Base-by-base conservation (phyloP, 2,888 invertebrate genomes). In the Phalangium opilio region DNA sequence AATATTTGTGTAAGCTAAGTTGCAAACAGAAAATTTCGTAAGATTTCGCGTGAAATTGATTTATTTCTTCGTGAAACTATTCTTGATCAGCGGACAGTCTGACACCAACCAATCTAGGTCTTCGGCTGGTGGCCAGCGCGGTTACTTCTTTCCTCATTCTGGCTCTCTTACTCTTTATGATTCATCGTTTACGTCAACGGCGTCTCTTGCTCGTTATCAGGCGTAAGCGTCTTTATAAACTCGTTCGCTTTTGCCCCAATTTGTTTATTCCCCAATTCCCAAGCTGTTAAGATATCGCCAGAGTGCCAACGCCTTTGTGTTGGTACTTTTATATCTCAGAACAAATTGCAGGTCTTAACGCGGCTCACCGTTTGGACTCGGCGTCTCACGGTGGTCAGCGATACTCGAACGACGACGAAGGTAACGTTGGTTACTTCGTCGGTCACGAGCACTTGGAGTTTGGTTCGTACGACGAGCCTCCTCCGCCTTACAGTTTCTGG, bases 71-170 rank as follows among this genome's bases (percentile, higher is more conserved):
- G n/a, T n/a, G n/a, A n/a, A n/a, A n/a, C n/a, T n/a, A n/a, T 44
- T 18, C 36, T 20, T 21, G 73, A 75, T 62, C 70, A 17, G n/a
- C 38, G 10, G 27, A 27, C 8, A 3, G 12, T 38, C 14, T 38
- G 4, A 38, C 38, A 38, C 72, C 57, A 60, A 69, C 73, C 19
- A 81, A 82, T 62, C 74, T 82, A 58, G 81, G 81, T 43, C 71
- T 83, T 60, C 74, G 83, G 63, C 74, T 83, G 55, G 76, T 83
- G 47, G 86, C 85, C 14, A 83, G 83, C 56, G 85, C 84, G 48
- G 79, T 86, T 20, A 85, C 83, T 15, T 81, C 81, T 39, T 77
- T 86, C 51, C 74, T 89, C 33, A 79, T 86, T 2, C 67, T 89
- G 33, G 81, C 83, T 3, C 71, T 87, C 38, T 73, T 87, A 27